phyloP scores from a whole-genome alignment of 1,140 invertebrate species.

The Megalonaias nervosa region DNA sequence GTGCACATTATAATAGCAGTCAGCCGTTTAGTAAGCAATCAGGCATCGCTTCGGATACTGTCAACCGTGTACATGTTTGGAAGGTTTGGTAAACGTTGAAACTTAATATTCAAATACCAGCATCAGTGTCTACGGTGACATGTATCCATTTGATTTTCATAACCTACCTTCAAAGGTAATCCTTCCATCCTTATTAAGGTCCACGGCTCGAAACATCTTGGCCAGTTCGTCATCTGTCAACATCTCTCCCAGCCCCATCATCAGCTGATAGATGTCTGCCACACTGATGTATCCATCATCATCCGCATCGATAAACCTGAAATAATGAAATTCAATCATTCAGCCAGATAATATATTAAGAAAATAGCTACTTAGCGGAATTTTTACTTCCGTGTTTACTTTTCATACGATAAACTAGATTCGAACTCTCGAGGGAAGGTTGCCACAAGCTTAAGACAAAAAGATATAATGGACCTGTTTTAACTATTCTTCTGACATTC shows the following conservation, averaged over 20 bases:
- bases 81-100: no score
- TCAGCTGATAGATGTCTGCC: constrained; percentile 54
- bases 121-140: no score
- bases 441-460: constrained; percentile 3
- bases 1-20: not conserved
- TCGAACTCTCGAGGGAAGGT: constrained; percentile 39
- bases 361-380: no score
- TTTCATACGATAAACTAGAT: constrained; percentile 6
- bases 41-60: not conserved
- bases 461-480: no score
- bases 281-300: constrained; percentile 51
- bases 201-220: constrained; percentile 56
- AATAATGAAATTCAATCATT: not conserved
- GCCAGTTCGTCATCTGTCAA: constrained; percentile 58
- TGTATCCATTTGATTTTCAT: not conserved
- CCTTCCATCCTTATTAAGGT: constrained; percentile 56
- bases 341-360: no score
- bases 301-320: constrained; percentile 52
- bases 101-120: not conserved
- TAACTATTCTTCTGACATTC: no score
- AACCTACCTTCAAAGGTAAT: constrained; percentile 54
- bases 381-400: no score
- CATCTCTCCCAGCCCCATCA: constrained; percentile 62
- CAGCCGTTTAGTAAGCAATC: no score
- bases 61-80: no score